Evolutionary conservation across 1,140 invertebrate genomes (phyloP), one percentile per base, ranked within the genome.

Genomic region (Gonatopus flavifemur): DNA sequence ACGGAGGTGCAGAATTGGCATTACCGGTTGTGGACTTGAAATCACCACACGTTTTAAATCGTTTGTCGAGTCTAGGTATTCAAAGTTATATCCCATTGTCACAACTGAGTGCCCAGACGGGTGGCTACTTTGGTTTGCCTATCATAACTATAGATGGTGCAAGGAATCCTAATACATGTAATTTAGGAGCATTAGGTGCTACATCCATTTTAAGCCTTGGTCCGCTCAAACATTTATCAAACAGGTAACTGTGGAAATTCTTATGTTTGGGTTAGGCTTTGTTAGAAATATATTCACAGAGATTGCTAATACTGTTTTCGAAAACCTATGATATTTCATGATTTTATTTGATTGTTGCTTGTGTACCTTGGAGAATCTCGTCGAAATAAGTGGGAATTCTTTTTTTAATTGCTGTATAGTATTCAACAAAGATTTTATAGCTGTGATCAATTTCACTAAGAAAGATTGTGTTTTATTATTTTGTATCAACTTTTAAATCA

Each of bases 21-120:
- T 72, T 89, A 55, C 88, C 88, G 0, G 80, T 90, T 3, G 83
- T 90, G 6, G 87, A 90, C 66, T 66, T 89, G 2, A 86, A 86
- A 45, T 83, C 85, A 24, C 81, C 83, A 2, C 81, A 83, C 5
- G 81, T 83, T 25, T 62, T 88, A 10, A 82, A 82, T 52, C 80
- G 85, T 37, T 72, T 90, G 15, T 78, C 77, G 43, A 82, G 70
- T 66, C 73, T 89, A 47, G 88, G 88, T 35, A 87, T 90, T 53
- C 83, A 83, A 52, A 86, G 84, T 72, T 89, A 86, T 67, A 86
- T 90, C 55, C 86, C 87, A 2, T 69, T 89, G 37, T 85, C 84
- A 0, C 85, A 85, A 63, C 66, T 85, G 9, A 82, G 83, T 47
- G 80, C 81, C 45, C 80, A 79, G 50, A 74, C 80, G 0, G 82